Base-by-base conservation (phyloP, 2,113 vertebrate genomes). In the Tympanuchus pallidicinctus region DNA sequence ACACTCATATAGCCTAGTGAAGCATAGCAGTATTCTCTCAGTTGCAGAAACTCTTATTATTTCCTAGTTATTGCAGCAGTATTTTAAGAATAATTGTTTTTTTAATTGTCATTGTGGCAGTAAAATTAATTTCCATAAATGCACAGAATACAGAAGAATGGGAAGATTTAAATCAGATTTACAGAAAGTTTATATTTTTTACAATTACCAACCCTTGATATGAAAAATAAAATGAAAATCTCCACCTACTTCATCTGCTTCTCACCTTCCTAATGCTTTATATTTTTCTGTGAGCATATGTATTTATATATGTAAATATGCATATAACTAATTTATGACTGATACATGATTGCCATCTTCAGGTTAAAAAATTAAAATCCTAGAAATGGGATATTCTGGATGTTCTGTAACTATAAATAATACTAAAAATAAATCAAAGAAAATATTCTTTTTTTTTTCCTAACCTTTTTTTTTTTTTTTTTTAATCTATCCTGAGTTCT, bases 341-440 rank as follows among this genome's bases (percentile, higher is more conserved):
- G 40, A 56, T 94, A 65, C 81, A 93, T 94, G 54, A 4, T 69
- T 97, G 95, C 92, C 97, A 97, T 94, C 97, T 97, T 85, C n/a
- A 94, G 97, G 38, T 32, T 32, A 3, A 15, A 1, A 16, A 16
- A 20, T 5, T 17, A 3, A 77, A 82, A 69, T 0, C 1, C 4
- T 43, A 36, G 42, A 27, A 15, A 32, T 13, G 0, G 7, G 11
- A 19, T 64, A 3, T 42, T 48, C 63, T 45, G 2, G 11, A 19
- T 64, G 3, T 45, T 48, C 63, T 45, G 2, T 24, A 74, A 79
- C 16, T 30, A 54, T 30, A 28, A 54, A 54, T 10, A 54, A 28
- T 28, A 54, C 28, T 28, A 28, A 28, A 16, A 9, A 28, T 21
- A 60, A 61, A 63, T 4, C 2, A 70, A 38, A 85, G 5, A 21